phyloP scores from a whole-genome alignment of 2,888 invertebrate genomes.

The Eristalis pertinax region DNA sequence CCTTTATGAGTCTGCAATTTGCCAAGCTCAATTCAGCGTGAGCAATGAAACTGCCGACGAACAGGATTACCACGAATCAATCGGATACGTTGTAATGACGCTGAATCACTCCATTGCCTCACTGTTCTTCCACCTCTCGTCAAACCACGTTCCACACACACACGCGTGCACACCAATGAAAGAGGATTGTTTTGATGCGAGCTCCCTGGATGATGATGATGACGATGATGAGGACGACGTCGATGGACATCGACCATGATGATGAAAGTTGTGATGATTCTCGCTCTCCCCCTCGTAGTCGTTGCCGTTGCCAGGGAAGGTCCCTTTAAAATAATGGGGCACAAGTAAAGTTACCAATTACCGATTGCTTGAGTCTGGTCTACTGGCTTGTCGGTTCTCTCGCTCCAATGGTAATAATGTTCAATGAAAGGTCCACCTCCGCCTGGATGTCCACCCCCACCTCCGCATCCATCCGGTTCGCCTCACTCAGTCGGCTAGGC shows the following conservation, averaged over 20 bases:
- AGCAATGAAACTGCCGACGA: constrained; percentile 48
- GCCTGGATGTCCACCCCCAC: no score
- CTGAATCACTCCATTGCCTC: constrained; percentile 2
- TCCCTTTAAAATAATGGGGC: constrained; percentile 47
- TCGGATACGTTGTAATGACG: constrained; percentile 39
- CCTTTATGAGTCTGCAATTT: constrained; percentile 47
- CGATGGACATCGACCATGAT: constrained; percentile 4
- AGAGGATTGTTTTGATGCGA: background rate
- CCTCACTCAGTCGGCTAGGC: background rate
- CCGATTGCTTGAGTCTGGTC: constrained; percentile 21
- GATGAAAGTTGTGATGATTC: constrained; percentile 5
- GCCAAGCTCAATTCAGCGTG: constrained; percentile 54
- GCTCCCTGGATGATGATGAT: background rate
- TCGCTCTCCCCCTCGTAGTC: background rate
- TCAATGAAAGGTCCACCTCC: constrained; percentile 39
- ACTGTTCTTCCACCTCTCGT: no score
- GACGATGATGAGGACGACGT: constrained; percentile 27
- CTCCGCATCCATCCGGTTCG: background rate
- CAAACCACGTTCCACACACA: background rate
- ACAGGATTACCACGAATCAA: constrained; percentile 61
- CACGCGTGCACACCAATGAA: background rate
- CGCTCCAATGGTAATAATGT: constrained; percentile 42
- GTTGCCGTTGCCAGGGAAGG: background rate
- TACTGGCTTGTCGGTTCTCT: background rate
- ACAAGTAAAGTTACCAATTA: constrained; percentile 48